These are phyloP conservation scores for Harpagus bidentatus DNA, from an alignment of 2,113 vertebrate genomes.

Conservation along the genomic window DNA sequence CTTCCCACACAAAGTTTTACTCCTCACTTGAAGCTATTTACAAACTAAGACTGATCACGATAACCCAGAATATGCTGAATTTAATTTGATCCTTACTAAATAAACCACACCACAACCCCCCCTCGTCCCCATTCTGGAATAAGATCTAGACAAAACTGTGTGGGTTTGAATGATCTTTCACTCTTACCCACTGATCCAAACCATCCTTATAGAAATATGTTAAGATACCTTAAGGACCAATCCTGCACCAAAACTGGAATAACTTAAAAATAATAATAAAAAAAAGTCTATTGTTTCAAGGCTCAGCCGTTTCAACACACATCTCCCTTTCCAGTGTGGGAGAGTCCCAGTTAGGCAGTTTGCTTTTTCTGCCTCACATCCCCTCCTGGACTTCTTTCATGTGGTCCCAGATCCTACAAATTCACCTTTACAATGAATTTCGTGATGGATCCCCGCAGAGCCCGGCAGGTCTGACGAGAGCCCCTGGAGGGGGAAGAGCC, in stretches of 20 bases:
- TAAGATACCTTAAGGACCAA: background rate
- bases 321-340: background rate
- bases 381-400: background rate
- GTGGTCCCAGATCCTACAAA: background rate
- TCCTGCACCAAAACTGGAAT: background rate
- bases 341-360: background rate
- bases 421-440: background rate
- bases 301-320: background rate
- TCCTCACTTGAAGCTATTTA: background rate
- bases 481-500: rapidly evolving
- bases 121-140: background rate
- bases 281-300: background rate
- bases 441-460: background rate
- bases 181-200: background rate
- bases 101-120: background rate
- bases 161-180: background rate
- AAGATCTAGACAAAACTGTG: background rate
- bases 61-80: background rate
- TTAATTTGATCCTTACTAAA: background rate
- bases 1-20: background rate
- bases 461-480: rapidly evolving
- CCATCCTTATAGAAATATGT: background rate
- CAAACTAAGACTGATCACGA: background rate
- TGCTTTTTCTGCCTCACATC: background rate
- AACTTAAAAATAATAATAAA: background rate